Base-by-base conservation (phyloP, 2,113 vertebrate genomes). In the Corythoichthys intestinalis region DNA sequence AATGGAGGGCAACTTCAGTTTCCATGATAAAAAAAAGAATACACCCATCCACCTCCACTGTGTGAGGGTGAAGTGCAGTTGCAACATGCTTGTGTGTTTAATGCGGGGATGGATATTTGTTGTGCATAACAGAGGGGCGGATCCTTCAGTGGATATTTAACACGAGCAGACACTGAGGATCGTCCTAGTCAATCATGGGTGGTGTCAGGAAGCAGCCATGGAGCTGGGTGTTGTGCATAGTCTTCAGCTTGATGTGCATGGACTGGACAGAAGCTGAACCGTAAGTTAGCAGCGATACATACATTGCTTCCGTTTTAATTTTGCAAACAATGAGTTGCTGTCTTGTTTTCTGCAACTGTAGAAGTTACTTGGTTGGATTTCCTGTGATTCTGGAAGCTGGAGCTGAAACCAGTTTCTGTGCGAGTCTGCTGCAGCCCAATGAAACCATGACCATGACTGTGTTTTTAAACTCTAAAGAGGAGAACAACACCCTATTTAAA, bases 321-420 rank as follows among this genome's bases (percentile, higher is more conserved):
- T 65, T 9, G 37, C 6, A 35, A 7, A 48, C 1, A 14, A 13
- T 37, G 6, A 37, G 1, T 10, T 64, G 10, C n/a, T 15, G 41
- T 48, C n/a, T 44, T 4, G 8, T 20, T 75, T 12, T 71, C 2
- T 71, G 4, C 79, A 62, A 39, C 15, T 71, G 41, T 39, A 87
- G 87, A 61, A 38, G 80, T 2, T 87, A 86, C 79, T 72, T 87
- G 52, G 88, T 92, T 11, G 77, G 85, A 41, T 66, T 92, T 65
- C 90, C 91, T 69, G 88, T 87, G 0, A 54, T 86, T 46, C 80
- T 92, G 11, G 80, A 89, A 66, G 75, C 89, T 8, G 91, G 82
- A 68, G 70, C 84, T 50, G 48, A 84, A 17, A 79, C 80, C 11
- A 84, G 66, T 46, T 61, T 92, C 35, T 92, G 90, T 65, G 58